A percentile compares a stretch with the other conserved stretches of the same genome.
Conservation (phyloP, 1,140 invertebrate genomes). For the Teleogryllus occipitalis region DNA sequence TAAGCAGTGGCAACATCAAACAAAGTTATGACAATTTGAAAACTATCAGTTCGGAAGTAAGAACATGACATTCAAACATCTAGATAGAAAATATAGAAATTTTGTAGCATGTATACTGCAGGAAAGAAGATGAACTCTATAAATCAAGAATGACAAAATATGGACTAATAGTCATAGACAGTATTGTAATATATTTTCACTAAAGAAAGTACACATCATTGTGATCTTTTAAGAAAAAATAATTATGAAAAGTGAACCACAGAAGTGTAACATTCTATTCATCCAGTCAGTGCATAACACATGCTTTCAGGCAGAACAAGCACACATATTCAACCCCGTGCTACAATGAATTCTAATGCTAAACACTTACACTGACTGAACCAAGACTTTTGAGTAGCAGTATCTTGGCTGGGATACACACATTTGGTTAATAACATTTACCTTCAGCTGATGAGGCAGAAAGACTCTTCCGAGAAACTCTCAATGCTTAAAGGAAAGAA, state of each 20-base stretch:
- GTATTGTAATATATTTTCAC: no score
- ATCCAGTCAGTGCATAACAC: no score
- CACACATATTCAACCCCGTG: not conserved
- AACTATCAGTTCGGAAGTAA: no score
- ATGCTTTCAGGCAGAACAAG: not conserved
- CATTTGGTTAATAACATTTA: slow-evolving; percentile 41
- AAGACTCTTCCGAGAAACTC: slow-evolving; percentile 40
- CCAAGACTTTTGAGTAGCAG: slow-evolving; percentile 15
- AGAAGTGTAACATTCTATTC: not conserved
- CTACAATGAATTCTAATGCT: not conserved
- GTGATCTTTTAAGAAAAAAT: not conserved
- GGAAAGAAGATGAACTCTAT: not conserved
- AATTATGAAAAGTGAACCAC: not conserved
- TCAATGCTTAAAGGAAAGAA: slow-evolving; percentile 44
- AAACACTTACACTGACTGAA: slow-evolving; percentile 23
- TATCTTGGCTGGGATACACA: slow-evolving; percentile 18
- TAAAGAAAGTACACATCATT: no score
- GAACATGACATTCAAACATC: no score
- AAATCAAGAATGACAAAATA: not conserved
- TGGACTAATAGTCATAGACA: no score
- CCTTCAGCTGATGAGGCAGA: slow-evolving; percentile 44
- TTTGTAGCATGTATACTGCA: no score
- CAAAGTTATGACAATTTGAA: no score
- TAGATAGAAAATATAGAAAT: no score
- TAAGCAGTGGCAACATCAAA: no score